These are phyloP conservation scores for Cyprinella venusta DNA, from an alignment of 2,797 vertebrate genomes.

Conservation along the genomic window DNA sequence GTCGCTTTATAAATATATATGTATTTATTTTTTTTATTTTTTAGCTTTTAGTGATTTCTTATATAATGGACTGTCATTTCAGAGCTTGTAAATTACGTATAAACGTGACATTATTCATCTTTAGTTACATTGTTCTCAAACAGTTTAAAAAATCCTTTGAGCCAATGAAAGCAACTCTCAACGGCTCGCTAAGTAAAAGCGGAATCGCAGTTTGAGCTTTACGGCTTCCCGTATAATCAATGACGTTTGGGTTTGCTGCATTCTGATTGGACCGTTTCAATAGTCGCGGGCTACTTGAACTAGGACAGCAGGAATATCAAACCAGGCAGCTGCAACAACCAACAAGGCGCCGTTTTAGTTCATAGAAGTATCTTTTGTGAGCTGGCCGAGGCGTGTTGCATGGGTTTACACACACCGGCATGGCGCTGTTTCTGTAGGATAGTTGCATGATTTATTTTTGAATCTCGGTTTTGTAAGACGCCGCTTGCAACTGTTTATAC, in stretches of 20 bases:
- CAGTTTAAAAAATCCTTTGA: constrained; percentile 46
- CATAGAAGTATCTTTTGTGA: not conserved
- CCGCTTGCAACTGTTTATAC: constrained; percentile 21
- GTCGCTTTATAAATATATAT: too few species aligned
- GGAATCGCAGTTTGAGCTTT: constrained; percentile 22
- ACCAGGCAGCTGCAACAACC: constrained; percentile 46
- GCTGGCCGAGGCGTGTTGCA: constrained; percentile 14
- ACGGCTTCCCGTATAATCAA: constrained; percentile 55
- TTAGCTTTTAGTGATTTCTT: too few species aligned
- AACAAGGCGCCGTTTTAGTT: constrained; percentile 45
- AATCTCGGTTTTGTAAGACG: constrained; percentile 30
- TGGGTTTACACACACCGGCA: constrained; percentile 14
- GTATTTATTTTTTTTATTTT: too few species aligned
- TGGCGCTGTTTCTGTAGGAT: constrained; percentile 46
- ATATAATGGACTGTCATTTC: not conserved
- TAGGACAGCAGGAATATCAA: constrained; percentile 63
- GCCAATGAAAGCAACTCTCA: constrained; percentile 56
- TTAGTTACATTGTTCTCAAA: not conserved
- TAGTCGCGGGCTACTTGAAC: constrained; percentile 99
- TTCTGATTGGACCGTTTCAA: constrained; percentile 93
- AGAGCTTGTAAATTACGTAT: not conserved
- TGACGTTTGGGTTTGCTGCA: constrained; percentile 46
- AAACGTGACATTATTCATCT: not conserved
- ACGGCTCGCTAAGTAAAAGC: constrained; percentile 39
- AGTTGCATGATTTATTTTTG: constrained; percentile 35